Percentiles rank a stretch among this genome's conserved stretches.
Conservation (phyloP, 2,888 invertebrate species). For the Physocephala rufipes region DNA sequence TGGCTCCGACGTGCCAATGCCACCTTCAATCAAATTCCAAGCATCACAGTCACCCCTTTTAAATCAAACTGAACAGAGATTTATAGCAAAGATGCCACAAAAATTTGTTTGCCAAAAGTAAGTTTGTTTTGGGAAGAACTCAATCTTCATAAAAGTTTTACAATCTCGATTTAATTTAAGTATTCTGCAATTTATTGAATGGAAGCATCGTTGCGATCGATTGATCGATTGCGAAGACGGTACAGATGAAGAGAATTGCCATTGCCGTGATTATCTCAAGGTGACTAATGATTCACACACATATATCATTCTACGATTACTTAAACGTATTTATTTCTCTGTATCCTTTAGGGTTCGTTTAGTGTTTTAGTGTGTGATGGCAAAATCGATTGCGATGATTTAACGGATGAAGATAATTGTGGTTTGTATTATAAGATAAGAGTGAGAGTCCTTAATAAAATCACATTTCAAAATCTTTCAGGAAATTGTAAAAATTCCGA, state of each 20-base stretch:
- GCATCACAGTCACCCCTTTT: conserved; percentile 14
- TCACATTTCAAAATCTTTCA: conserved; percentile 53
- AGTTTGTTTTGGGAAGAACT: conserved; percentile 35
- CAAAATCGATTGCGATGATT: conserved; percentile 76
- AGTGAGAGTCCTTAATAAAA: neutral
- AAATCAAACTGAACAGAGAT: neutral
- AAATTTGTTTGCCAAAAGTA: conserved; percentile 58
- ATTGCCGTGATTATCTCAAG: conserved; percentile 75
- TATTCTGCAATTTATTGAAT: conserved; percentile 73
- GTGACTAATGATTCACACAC: conserved; percentile 40
- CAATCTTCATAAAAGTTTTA: neutral
- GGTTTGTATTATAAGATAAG: conserved; percentile 64
- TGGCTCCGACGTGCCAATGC: conserved; percentile 11
- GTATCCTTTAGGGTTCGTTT: conserved; percentile 51
- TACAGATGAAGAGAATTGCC: conserved; percentile 79
- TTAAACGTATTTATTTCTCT: neutral
- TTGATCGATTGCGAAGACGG: conserved; percentile 83
- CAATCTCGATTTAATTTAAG: conserved; percentile 65
- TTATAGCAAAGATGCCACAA: conserved; percentile 41
- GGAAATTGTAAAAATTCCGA: conserved; percentile 70
- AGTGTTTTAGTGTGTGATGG: conserved; percentile 78
- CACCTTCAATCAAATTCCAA: conserved; percentile 17
- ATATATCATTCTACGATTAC: neutral
- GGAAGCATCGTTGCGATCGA: conserved; percentile 73
- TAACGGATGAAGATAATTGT: conserved; percentile 79